Evolutionary conservation across 2,888 invertebrate genomes (phyloP), one percentile per base, ranked within the genome.

Genomic region (Auanema freiburgensis): DNA sequence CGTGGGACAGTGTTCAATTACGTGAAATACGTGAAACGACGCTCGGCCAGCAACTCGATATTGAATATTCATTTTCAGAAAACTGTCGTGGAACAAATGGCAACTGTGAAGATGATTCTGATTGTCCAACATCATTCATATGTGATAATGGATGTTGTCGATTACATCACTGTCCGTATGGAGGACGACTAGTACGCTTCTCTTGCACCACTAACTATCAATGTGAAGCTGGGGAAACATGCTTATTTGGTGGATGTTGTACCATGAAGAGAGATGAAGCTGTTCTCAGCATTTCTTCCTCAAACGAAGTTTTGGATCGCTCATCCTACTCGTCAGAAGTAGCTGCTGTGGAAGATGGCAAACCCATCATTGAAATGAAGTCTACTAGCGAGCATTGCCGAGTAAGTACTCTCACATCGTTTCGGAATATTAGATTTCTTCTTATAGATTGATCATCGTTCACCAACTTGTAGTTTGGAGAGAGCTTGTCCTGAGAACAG

Each of bases 231-330:
- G 67, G 59, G 24, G 68, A 73, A 54, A 61, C 53, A 24, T 77
- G 77, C 53, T 43, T 74, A 42, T 72, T 69, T 44, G 77, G 76
- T 10, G 68, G 70, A 16, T 78, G 78, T 54, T 78, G 78, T 54
- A 25, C 46, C 16, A 12, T 43, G 5, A 42, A 46, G 21, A 21
- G 21, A 46, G 46, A 46, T 21, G 46, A 21, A 46, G 46, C 16
- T 18, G 21, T 46, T 46, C 46, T 46, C 46, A 16, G 21, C 10
- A 46, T 18, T 5, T 46, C 18, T 5, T n/a, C 18, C 2, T 40
- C 40, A 5, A 43, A 56, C 5, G 43, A 18, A 14, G 23, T 16
- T n/a, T 10, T 1, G 5, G 33, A 11, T 14, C 14, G 41, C 25
- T 41, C 33, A 5, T 33, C 56, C 5, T 24, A 23, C 18, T 5